These are phyloP conservation scores for Hyphantria cunea DNA, from an alignment of 1,140 invertebrate species.

Conservation along the genomic window DNA sequence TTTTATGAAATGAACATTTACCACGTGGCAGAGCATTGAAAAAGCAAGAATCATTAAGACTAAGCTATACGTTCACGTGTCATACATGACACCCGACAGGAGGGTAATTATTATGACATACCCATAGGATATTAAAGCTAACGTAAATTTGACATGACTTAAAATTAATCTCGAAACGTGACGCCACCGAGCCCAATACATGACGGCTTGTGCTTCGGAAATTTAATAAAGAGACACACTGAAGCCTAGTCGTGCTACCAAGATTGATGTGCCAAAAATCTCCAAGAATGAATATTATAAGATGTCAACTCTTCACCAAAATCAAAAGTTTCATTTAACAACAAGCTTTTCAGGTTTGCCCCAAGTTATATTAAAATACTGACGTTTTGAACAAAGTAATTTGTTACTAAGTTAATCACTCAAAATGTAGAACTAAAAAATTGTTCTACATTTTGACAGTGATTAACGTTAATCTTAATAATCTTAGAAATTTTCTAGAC, in stretches of 20 bases:
- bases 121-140: constrained; percentile 50
- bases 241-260: constrained; percentile 34
- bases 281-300: constrained; percentile 43
- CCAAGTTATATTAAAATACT: constrained; percentile 1
- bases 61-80: constrained; percentile 23
- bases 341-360: constrained; percentile 27
- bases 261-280: constrained; percentile 59
- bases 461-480: constrained; percentile 24
- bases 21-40: background rate
- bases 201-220: constrained; percentile 39
- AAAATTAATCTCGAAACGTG: constrained; percentile 62
- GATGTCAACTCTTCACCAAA: constrained; percentile 43
- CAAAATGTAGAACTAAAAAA: no score
- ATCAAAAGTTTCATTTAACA: constrained; percentile 37
- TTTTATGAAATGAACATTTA: background rate
- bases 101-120: constrained; percentile 39
- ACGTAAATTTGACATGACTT: constrained; percentile 60
- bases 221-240: constrained; percentile 65
- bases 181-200: constrained; percentile 44
- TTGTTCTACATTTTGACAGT: constrained; percentile 26
- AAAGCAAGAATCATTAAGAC: constrained; percentile 16
- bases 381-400: constrained; percentile 16
- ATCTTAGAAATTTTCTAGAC: constrained; percentile 5
- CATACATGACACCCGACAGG: constrained; percentile 10
- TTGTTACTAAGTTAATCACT: no score